Percentiles rank a stretch among this genome's conserved stretches.
Conservation (phyloP, 2,888 invertebrate species). For the Parochlus steinenii region DNA sequence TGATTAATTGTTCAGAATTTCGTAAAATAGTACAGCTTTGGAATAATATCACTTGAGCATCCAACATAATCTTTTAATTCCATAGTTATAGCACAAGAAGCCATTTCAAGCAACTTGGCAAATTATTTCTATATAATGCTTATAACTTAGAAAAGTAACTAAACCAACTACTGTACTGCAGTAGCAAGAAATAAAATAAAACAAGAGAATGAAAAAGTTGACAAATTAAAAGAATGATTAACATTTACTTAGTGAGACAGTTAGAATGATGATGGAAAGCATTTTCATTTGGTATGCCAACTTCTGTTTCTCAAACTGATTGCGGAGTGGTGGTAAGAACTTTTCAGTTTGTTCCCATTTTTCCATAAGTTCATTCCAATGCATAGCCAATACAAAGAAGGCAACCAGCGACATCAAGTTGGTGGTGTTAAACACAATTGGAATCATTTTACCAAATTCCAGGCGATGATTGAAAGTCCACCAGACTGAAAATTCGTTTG, state of each 20-base stretch:
- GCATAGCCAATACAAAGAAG: slow-evolving; percentile 32
- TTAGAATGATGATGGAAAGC: slow-evolving; percentile 31
- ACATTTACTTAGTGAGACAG: slow-evolving; percentile 30
- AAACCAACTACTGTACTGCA: too few species aligned
- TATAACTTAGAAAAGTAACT: too few species aligned
- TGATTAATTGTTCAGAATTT: too few species aligned
- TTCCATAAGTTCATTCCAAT: slow-evolving; percentile 35
- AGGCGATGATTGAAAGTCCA: too few species aligned
- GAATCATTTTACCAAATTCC: slow-evolving; percentile 6
- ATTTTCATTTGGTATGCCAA: slow-evolving; percentile 29
- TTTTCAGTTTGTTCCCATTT: slow-evolving; percentile 34
- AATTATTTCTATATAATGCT: too few species aligned
- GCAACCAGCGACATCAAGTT: slow-evolving; percentile 14
- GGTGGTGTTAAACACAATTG: not conserved
- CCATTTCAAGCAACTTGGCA: too few species aligned
- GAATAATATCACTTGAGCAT: too few species aligned
- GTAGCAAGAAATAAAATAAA: not conserved
- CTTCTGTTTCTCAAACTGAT: slow-evolving; percentile 22
- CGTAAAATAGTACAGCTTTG: too few species aligned
- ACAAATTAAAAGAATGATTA: not conserved
- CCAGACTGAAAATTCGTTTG: too few species aligned
- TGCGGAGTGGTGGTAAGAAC: slow-evolving; percentile 24
- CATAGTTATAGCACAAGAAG: too few species aligned
- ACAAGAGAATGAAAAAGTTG: not conserved
- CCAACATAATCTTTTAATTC: too few species aligned